A percentile compares a stretch with the other conserved stretches of the same genome.
These are phyloP conservation scores for Spinus pinus DNA, from an alignment of 2,797 vertebrate genomes.

Conservation along the genomic window DNA sequence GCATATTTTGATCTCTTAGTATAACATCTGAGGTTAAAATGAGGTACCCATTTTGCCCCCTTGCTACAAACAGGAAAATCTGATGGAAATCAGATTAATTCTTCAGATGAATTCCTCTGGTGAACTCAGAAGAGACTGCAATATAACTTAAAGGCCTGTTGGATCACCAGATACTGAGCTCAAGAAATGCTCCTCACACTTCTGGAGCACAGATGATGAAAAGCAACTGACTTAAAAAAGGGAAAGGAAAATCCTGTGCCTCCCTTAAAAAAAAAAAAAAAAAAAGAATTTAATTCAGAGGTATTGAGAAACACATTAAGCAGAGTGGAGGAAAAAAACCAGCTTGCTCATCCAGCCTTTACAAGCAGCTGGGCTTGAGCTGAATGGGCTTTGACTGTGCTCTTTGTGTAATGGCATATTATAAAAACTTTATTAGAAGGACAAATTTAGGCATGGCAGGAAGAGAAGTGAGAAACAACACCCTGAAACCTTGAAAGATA, in stretches of 20 bases:
- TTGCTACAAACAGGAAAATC: background rate
- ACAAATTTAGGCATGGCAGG: constrained; percentile 67
- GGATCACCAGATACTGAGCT: background rate
- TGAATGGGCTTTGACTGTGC: constrained; percentile 54
- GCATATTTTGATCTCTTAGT: background rate
- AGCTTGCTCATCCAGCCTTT: constrained; percentile 68
- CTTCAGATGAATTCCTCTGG: background rate
- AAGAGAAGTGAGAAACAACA: constrained; percentile 2
- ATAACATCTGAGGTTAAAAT: background rate
- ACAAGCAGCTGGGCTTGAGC: constrained; percentile 63
- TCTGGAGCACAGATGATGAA: background rate
- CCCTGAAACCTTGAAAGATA: constrained; percentile 47
- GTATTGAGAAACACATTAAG: constrained; percentile 66
- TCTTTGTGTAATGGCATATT: constrained; percentile 65
- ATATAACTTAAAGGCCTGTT: background rate
- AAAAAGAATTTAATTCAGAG: constrained; percentile 26
- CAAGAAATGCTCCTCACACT: background rate
- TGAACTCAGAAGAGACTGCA: background rate
- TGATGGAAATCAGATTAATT: background rate
- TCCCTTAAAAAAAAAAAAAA: constrained; percentile 27
- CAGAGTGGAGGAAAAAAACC: constrained; percentile 19
- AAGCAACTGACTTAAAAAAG: constrained; percentile 41
- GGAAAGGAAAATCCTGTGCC: constrained; percentile 34
- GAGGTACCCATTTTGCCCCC: background rate
- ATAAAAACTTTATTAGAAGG: constrained; percentile 70